These are phyloP conservation scores for Parascotia fuliginaria DNA, from an alignment of 2,888 invertebrate genomes.

Conservation along the genomic window DNA sequence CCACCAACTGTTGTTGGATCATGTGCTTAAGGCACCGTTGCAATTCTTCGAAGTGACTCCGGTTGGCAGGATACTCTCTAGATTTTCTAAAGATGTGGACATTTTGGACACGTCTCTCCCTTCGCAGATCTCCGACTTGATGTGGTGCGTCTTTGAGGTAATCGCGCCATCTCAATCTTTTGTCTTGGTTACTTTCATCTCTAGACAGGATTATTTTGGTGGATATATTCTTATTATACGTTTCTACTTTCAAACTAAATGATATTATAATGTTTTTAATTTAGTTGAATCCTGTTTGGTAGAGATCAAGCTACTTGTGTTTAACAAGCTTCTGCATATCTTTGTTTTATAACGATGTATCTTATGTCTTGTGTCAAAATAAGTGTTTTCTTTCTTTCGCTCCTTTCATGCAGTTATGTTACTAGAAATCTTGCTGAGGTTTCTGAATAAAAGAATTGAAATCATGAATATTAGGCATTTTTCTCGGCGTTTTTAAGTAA, in stretches of 20 bases:
- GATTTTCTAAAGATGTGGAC: conserved; percentile 92
- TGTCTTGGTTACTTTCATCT: conserved; percentile 38
- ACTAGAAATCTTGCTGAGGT: no score
- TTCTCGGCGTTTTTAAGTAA: no score
- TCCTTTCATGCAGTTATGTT: no score
- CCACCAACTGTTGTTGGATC: conserved; percentile 86
- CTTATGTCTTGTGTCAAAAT: no score
- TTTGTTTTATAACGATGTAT: no score
- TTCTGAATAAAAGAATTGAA: no score
- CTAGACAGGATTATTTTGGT: conserved; percentile 24
- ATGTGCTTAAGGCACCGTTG: conserved; percentile 89
- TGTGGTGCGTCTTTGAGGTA: conserved; percentile 91
- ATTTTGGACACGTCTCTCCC: conserved; percentile 89
- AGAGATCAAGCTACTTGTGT: no score
- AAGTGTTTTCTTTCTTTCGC: no score
- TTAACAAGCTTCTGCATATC: no score
- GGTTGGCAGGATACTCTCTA: conserved; percentile 89
- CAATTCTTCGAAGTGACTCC: conserved; percentile 93
- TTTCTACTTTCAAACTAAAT: conserved; percentile 13
- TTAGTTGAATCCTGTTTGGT: no score
- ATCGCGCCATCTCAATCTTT: conserved; percentile 45
- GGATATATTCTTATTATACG: conserved; percentile 27
- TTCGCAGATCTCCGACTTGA: conserved; percentile 87
- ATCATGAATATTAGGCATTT: no score
- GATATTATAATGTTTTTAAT: no score